These are phyloP conservation scores for Prionailurus bengalensis DNA, from an alignment of 2,113 vertebrate genomes.

Conservation along the genomic window DNA sequence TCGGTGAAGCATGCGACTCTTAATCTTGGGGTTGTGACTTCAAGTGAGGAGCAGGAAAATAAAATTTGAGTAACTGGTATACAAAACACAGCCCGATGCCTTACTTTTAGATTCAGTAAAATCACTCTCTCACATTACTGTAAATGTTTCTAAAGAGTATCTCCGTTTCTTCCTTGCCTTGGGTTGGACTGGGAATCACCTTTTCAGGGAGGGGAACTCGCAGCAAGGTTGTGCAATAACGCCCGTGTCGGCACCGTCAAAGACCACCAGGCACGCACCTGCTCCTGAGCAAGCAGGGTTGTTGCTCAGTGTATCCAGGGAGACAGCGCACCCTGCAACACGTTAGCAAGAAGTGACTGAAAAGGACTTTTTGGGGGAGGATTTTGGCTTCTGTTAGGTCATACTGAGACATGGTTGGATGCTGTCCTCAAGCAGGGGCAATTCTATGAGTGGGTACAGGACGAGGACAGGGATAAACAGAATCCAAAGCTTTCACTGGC, in stretches of 20 bases:
- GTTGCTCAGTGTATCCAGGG: not conserved
- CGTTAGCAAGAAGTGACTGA: not conserved
- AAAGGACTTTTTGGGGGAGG: not conserved
- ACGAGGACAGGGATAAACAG: not conserved
- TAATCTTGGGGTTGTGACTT: not conserved
- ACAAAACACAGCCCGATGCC: not conserved
- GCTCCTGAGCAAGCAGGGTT: not conserved
- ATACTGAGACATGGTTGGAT: not conserved
- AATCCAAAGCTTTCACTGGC: not conserved
- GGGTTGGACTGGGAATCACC: not conserved
- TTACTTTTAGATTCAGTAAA: conserved; percentile 13
- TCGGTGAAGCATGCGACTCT: not conserved
- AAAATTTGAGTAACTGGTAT: not conserved
- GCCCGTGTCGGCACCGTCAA: rapidly evolving
- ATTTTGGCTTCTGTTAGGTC: not conserved
- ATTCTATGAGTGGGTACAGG: not conserved
- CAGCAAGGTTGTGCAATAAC: not conserved
- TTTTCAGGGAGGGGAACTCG: not conserved
- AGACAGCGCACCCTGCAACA: not conserved
- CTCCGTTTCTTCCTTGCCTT: not conserved
- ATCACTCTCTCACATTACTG: not conserved
- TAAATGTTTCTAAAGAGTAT: not conserved
- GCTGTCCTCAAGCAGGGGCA: not conserved
- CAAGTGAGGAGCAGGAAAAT: not conserved
- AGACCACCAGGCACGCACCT: not conserved